Evolutionary conservation across 2,888 invertebrate genomes (phyloP).

Genomic region (Coecobrya sp.): DNA sequence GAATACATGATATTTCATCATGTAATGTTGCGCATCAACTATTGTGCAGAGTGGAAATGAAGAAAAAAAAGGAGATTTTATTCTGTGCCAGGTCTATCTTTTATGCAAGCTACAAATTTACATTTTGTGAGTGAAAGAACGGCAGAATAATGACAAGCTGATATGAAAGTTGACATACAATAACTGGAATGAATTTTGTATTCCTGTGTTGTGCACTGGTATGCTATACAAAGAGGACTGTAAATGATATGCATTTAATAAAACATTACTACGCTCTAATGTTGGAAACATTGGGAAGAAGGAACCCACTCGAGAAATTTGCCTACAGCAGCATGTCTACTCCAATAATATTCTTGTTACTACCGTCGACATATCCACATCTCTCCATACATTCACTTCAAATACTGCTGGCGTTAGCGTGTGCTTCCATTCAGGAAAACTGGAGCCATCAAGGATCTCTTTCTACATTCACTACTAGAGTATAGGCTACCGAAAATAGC

Average conservation of each 20-base stretch:
- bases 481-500: neutral
- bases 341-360: conserved; percentile 45
- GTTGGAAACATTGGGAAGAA: conserved; percentile 23
- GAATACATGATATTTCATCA: conserved; percentile 6
- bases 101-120: neutral
- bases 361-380: conserved; percentile 27
- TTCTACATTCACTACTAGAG: neutral
- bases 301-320: conserved; percentile 49
- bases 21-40: neutral
- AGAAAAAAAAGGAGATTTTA: neutral
- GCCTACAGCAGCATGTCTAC: conserved; percentile 47
- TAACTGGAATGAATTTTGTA: neutral
- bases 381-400: neutral
- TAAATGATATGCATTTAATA: conserved; percentile 60
- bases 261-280: conserved; percentile 55
- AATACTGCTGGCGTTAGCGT: neutral
- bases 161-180: conserved; percentile 25
- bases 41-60: neutral
- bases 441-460: conserved; percentile 29
- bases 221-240: neutral
- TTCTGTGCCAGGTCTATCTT: conserved; percentile 27
- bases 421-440: neutral
- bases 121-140: conserved; percentile 5
- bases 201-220: neutral
- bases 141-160: conserved; percentile 9